Percentiles rank a stretch among this genome's conserved stretches.
Conservation (phyloP, 2,888 invertebrate species). For the Stictocephala bisonia region DNA sequence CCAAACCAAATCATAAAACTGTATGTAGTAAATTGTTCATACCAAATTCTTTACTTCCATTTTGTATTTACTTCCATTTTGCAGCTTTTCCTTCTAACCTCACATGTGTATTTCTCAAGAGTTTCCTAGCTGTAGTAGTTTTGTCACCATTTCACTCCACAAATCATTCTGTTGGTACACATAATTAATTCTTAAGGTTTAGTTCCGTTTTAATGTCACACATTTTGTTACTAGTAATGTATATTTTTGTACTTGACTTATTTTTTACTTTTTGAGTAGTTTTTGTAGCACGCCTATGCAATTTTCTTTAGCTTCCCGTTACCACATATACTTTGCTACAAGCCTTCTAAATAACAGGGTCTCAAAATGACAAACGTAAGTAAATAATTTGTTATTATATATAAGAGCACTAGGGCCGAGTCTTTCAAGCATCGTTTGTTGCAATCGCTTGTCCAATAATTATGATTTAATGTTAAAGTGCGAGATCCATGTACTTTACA, state of each 20-base stretch:
- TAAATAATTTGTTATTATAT: constrained; percentile 53
- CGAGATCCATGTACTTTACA: constrained; percentile 6
- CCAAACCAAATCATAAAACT: constrained; percentile 30
- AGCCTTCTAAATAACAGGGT: constrained; percentile 46
- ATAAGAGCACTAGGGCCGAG: constrained; percentile 55
- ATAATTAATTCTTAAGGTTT: too few relatives aligned
- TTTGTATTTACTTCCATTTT: too few relatives aligned
- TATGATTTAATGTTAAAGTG: constrained; percentile 7
- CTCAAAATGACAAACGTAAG: constrained; percentile 38
- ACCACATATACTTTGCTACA: constrained; percentile 42
- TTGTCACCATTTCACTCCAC: too few relatives aligned
- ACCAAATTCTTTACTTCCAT: too few relatives aligned
- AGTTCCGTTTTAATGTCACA: too few relatives aligned
- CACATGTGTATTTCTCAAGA: too few relatives aligned
- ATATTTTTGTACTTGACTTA: constrained; percentile 21
- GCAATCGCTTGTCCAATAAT: constrained; percentile 33
- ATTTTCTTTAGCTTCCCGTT: constrained; percentile 27
- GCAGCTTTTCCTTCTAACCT: too few relatives aligned
- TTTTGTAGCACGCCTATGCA: constrained; percentile 31
- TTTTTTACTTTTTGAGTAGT: constrained; percentile 28
- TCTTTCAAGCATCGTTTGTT: constrained; percentile 53
- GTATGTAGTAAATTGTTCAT: too few relatives aligned
- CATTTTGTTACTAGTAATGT: constrained; percentile 14
- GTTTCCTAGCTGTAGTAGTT: too few relatives aligned
- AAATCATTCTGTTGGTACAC: too few relatives aligned